A percentile compares a stretch with the other conserved stretches of the same genome.
Evolutionary conservation across 2,113 vertebrate genomes (phyloP).

Genomic region (Notothenia coriiceps): DNA sequence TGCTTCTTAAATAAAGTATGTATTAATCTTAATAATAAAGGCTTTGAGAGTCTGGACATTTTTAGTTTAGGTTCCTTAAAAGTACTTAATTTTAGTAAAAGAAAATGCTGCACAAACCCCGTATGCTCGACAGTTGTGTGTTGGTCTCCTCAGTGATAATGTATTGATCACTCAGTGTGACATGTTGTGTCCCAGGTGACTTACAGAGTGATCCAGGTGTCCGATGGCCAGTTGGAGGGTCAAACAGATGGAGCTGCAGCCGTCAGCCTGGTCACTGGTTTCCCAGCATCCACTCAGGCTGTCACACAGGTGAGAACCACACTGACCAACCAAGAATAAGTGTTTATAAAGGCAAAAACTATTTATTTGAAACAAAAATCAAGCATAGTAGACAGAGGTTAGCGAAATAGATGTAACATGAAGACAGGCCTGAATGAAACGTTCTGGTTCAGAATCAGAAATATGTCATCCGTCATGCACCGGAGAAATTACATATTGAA

Average conservation of each 20-base stretch:
- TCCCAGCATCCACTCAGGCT: conserved; percentile 88
- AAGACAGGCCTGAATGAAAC: neutral
- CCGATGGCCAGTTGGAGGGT: conserved; percentile 92
- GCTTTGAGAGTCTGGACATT: no score
- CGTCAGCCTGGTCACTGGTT: conserved; percentile 90
- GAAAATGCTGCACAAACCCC: neutral
- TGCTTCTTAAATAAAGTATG: no score
- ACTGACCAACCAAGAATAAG: neutral
- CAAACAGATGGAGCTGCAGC: conserved; percentile 90
- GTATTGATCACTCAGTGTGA: neutral
- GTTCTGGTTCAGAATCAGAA: neutral
- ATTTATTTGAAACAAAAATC: neutral
- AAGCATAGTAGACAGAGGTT: neutral
- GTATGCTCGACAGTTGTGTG: neutral
- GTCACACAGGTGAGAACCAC: conserved; percentile 88
- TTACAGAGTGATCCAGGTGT: conserved; percentile 94
- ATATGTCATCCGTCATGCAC: no score
- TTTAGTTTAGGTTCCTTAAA: no score
- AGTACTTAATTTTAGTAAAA: no score
- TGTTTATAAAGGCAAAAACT: neutral
- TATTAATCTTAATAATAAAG: no score
- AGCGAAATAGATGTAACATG: neutral
- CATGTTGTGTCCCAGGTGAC: conserved; percentile 85
- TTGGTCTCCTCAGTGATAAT: neutral
- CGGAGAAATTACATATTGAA: no score